Evolutionary conservation across 1,140 invertebrate species (phyloP).

Genomic region (Lanistes nyassanus): DNA sequence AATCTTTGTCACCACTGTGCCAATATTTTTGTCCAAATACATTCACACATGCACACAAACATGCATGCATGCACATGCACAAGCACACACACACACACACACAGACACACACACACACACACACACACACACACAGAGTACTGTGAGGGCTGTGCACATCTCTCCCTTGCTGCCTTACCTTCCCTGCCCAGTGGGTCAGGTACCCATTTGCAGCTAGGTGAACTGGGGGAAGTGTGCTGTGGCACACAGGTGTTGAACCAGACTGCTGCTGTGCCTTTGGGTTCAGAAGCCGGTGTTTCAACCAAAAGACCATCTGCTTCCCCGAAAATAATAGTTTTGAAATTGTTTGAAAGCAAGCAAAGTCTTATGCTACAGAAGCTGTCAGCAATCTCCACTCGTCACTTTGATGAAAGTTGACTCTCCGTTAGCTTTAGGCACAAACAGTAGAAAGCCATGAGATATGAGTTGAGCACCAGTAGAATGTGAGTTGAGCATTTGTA

Average conservation of each 20-base stretch:
- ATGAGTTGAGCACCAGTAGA: background rate
- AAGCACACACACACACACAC: too few species aligned
- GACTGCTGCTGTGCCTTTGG: background rate
- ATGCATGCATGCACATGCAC: slow-evolving; percentile 3
- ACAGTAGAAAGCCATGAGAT: background rate
- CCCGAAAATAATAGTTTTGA: background rate
- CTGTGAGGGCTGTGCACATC: background rate
- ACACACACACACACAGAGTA: background rate
- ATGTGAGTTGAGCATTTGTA: background rate
- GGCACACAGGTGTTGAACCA: too few species aligned
- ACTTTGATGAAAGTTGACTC: background rate
- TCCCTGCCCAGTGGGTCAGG: too few species aligned
- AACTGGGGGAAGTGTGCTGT: too few species aligned
- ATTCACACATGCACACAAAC: background rate
- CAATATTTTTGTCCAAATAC: too few species aligned
- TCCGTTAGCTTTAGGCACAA: background rate
- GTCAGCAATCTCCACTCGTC: background rate
- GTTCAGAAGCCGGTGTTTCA: background rate
- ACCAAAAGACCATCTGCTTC: background rate
- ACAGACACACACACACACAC: slow-evolving; percentile 2
- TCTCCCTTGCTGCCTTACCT: too few species aligned
- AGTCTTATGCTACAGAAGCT: background rate
- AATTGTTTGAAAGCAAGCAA: background rate
- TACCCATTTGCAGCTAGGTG: too few species aligned
- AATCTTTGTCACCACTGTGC: too few species aligned